Evolutionary conservation across 2,797 vertebrate genomes (phyloP).

Genomic region (Molossus molossus): DNA sequence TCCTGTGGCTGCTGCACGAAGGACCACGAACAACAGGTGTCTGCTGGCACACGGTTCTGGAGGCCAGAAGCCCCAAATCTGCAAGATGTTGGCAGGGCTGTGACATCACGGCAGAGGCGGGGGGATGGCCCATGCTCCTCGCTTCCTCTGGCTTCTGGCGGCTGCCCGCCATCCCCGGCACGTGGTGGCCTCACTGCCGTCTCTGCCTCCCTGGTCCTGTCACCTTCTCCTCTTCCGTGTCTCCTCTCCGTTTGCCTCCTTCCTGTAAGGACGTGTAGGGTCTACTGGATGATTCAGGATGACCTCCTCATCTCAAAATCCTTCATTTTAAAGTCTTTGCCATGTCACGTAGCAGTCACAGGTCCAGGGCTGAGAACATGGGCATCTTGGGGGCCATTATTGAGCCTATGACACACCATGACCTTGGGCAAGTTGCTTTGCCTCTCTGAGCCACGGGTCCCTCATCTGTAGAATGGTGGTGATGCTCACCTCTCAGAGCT

Average conservation of each 20-base stretch:
- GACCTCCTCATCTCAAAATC: background rate
- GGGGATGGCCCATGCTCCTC: rapidly evolving
- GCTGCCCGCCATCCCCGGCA: background rate
- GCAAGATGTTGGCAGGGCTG: background rate
- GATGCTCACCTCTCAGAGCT: background rate
- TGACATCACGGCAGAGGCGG: background rate
- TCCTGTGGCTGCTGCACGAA: background rate
- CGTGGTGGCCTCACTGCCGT: background rate
- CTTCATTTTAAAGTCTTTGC: background rate
- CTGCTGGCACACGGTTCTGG: background rate
- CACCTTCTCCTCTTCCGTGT: background rate
- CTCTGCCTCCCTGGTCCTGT: background rate
- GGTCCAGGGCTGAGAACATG: background rate
- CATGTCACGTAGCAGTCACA: too few species aligned
- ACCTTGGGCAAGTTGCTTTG: background rate
- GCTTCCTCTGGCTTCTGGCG: too few species aligned
- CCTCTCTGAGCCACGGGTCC: background rate
- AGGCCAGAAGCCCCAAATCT: background rate
- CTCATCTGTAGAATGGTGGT: background rate
- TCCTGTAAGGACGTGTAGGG: background rate
- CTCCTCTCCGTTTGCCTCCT: background rate
- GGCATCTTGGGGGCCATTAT: rapidly evolving
- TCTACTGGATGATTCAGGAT: background rate
- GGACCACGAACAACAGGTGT: background rate
- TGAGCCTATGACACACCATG: background rate